Conservation (phyloP, 2,888 invertebrate species). For the Agonum fuliginosum region DNA sequence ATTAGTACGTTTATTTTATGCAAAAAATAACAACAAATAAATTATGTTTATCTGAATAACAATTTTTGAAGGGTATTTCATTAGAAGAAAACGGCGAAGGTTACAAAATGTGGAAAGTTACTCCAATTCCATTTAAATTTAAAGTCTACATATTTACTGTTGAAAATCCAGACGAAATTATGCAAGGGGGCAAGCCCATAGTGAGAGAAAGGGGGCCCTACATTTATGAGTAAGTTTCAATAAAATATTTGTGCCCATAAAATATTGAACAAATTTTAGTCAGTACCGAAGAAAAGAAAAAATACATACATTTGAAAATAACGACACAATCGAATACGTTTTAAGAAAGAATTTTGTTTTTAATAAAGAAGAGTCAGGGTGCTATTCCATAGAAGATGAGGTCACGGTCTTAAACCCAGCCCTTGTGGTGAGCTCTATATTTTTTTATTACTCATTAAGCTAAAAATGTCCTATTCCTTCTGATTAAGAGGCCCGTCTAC, state of each 20-base stretch:
- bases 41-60: no score
- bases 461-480: no score
- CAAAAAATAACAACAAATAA: no score
- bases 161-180: slow-evolving; percentile 76
- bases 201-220: slow-evolving; percentile 79
- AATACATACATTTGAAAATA: slow-evolving; percentile 69
- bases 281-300: slow-evolving; percentile 65
- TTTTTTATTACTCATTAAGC: slow-evolving; percentile 15
- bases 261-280: slow-evolving; percentile 59
- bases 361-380: slow-evolving; percentile 73
- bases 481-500: no score
- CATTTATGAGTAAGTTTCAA: slow-evolving; percentile 77
- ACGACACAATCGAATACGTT: slow-evolving; percentile 76
- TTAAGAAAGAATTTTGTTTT: slow-evolving; percentile 75
- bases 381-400: slow-evolving; percentile 73
- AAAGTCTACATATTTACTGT: slow-evolving; percentile 78
- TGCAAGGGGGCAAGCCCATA: slow-evolving; percentile 74
- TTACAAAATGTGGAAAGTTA: slow-evolving; percentile 77
- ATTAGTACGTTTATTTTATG: no score
- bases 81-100: slow-evolving; percentile 76
- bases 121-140: slow-evolving; percentile 76
- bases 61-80: slow-evolving; percentile 65
- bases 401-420: slow-evolving; percentile 77
- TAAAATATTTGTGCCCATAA: background rate
- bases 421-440: slow-evolving; percentile 73